Evolutionary conservation across 2,888 invertebrate genomes (phyloP).

Genomic region (Ophion slaviceki): DNA sequence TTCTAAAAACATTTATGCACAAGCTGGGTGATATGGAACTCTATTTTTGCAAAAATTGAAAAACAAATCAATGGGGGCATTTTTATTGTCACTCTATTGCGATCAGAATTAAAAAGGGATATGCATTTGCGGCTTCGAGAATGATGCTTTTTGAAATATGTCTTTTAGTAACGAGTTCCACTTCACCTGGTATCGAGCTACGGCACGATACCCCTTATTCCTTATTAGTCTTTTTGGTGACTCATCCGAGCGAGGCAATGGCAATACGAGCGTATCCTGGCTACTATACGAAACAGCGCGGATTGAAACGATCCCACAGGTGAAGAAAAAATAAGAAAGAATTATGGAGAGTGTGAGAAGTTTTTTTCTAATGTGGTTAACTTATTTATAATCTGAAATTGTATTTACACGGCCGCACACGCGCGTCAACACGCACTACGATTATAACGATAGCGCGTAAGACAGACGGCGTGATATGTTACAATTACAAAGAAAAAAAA

Average conservation of each 20-base stretch:
- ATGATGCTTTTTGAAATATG: neutral
- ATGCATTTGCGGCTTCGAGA: neutral
- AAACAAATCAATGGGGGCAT: conserved; percentile 1
- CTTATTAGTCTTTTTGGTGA: conserved; percentile 39
- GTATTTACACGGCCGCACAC: conserved; percentile 80
- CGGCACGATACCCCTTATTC: conserved; percentile 28
- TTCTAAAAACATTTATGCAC: conserved; percentile 67
- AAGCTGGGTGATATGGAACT: conserved; percentile 65
- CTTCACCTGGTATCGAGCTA: conserved; percentile 38
- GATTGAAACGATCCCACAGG: conserved; percentile 49
- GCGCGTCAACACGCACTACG: conserved; percentile 79
- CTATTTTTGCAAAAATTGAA: neutral
- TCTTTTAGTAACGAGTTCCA: conserved; percentile 39
- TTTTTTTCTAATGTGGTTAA: neutral
- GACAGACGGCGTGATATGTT: conserved; percentile 51
- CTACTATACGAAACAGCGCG: conserved; percentile 46
- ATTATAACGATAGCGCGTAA: conserved; percentile 65
- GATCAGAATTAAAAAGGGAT: neutral
- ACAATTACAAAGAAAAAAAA: conserved; percentile 33
- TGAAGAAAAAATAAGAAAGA: conserved; percentile 56
- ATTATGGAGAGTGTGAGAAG: conserved; percentile 44
- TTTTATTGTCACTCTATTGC: conserved; percentile 11
- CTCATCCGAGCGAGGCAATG: conserved; percentile 30
- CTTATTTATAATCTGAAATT: conserved; percentile 55
- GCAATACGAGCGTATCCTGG: conserved; percentile 36